phyloP scores from a whole-genome alignment of 2,113 vertebrate genomes.

The Regulus satrapa region DNA sequence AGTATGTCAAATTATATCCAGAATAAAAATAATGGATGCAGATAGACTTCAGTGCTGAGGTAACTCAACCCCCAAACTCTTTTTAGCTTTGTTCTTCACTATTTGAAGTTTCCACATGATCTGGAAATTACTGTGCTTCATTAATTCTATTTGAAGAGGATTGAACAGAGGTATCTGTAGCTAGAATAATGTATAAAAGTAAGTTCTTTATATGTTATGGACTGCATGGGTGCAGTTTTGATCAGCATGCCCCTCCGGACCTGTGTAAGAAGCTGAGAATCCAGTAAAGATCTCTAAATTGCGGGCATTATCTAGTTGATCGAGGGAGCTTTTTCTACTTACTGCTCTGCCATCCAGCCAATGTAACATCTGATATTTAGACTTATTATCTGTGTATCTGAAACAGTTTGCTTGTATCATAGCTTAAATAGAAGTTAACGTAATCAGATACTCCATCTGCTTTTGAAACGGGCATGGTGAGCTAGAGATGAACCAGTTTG shows the following conservation, averaged over 20 bases:
- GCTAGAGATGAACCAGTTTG: conserved; percentile 34
- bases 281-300: background rate
- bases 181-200: background rate
- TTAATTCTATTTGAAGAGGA: conserved; percentile 19
- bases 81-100: conserved; percentile 10
- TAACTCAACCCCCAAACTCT: background rate
- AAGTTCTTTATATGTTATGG: background rate
- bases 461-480: conserved; percentile 16
- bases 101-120: conserved; percentile 7
- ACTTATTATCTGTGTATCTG: conserved; percentile 60
- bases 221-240: background rate
- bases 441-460: conserved; percentile 60
- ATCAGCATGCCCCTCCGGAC: background rate
- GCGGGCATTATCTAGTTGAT: background rate
- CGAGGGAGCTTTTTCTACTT: conserved; percentile 22
- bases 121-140: conserved; percentile 14
- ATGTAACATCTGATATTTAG: conserved; percentile 63
- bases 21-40: background rate
- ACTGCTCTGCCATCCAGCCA: conserved; percentile 41
- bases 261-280: background rate
- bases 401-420: conserved; percentile 61
- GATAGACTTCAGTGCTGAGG: background rate
- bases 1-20: background rate
- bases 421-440: conserved; percentile 64
- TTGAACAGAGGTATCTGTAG: background rate